phyloP scores from a whole-genome alignment of 1,140 invertebrate species.

The Brachionus rubens region DNA sequence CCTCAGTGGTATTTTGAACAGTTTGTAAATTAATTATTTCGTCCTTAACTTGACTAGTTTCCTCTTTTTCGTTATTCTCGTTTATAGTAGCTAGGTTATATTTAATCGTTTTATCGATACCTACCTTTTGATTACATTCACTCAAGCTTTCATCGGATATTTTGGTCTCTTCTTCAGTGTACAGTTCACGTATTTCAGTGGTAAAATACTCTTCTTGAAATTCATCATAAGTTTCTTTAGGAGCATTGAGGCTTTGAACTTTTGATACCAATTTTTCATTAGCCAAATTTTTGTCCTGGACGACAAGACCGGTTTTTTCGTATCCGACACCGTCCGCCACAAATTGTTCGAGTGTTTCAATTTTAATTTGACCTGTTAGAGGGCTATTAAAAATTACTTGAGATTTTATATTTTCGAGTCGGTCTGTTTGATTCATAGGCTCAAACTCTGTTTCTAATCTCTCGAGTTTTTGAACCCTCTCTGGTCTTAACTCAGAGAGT shows the following conservation, averaged over 20 bases:
- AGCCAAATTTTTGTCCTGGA: neutral
- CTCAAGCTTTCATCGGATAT: neutral
- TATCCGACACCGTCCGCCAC: neutral
- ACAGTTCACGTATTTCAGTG: neutral
- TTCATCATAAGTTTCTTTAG: neutral
- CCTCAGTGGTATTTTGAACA: no score
- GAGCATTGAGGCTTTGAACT: slow-evolving; percentile 2
- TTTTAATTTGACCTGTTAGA: neutral
- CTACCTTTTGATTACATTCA: slow-evolving; percentile 4
- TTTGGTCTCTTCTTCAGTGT: neutral
- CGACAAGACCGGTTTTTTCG: neutral
- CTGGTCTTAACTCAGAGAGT: neutral
- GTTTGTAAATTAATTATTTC: neutral
- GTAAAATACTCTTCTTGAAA: neutral
- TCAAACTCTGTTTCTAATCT: neutral
- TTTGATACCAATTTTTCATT: neutral
- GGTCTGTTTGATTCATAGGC: neutral
- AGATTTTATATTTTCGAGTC: neutral
- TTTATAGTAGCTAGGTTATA: slow-evolving; percentile 3
- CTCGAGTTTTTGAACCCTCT: neutral
- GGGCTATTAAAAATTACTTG: slow-evolving; percentile 2
- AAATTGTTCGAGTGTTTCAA: neutral
- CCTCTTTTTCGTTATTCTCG: neutral
- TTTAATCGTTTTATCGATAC: slow-evolving; percentile 18
- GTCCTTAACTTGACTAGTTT: slow-evolving; percentile 7